A percentile compares a stretch with the other conserved stretches of the same genome.
Evolutionary conservation across 92 coral and sea anemone species (phyloP).

Genomic region (Chrysogorgia sp.): DNA sequence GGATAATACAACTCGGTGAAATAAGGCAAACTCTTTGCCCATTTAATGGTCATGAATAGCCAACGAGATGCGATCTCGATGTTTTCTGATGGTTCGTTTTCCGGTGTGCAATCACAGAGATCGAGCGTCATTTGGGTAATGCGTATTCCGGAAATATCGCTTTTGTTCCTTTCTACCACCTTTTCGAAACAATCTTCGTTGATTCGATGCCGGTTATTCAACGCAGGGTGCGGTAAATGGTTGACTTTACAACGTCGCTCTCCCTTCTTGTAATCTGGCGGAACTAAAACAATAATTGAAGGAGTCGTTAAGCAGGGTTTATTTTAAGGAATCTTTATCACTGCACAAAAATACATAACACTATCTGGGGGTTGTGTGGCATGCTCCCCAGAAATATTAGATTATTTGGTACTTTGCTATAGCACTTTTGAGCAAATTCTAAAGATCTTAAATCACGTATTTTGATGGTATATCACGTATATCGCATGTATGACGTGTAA

Average conservation of each 20-base stretch:
- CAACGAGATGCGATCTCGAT: constrained; percentile 90
- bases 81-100: constrained; percentile 55
- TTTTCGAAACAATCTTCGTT: constrained; percentile 12
- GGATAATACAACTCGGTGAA: constrained; percentile 91
- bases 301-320: not conserved
- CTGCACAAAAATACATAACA: too few species aligned
- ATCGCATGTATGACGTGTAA: too few species aligned
- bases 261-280: not conserved
- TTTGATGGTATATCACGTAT: too few species aligned
- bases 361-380: too few species aligned
- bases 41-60: constrained; percentile 91
- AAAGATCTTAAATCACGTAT: too few species aligned
- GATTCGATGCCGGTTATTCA: not conserved
- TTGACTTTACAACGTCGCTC: not conserved
- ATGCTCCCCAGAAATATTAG: too few species aligned
- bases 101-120: constrained; percentile 34
- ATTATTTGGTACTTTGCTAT: too few species aligned
- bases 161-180: not conserved
- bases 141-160: not conserved
- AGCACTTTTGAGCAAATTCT: too few species aligned
- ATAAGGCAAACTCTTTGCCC: constrained; percentile 95
- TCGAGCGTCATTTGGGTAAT: not conserved
- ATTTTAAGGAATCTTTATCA: not conserved
- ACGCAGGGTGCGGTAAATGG: not conserved
- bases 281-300: not conserved